phyloP scores from a whole-genome alignment of 2,797 vertebrate species.

The Spea hammondii region DNA sequence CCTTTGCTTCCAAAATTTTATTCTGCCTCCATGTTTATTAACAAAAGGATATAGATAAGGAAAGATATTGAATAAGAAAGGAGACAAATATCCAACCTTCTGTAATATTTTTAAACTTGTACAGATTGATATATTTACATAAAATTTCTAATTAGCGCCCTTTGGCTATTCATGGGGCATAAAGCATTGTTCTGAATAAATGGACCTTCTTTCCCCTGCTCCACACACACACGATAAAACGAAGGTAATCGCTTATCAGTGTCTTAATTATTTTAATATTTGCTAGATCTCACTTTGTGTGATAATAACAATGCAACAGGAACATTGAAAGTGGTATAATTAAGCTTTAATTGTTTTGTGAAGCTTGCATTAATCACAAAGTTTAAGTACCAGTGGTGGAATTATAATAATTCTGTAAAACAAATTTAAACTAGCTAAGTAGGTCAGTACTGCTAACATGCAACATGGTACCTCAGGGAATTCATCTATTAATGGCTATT shows the following conservation, averaged over 20 bases:
- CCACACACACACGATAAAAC: conserved; percentile 74
- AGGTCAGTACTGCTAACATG: conserved; percentile 87
- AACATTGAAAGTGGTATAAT: conserved; percentile 88
- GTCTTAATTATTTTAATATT: conserved; percentile 90
- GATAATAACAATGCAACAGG: conserved; percentile 84
- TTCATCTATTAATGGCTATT: conserved; percentile 88
- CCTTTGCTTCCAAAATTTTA: too few relatives aligned
- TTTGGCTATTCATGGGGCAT: neutral
- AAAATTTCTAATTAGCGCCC: neutral
- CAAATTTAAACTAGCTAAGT: conserved; percentile 88
- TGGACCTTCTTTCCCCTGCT: conserved; percentile 63
- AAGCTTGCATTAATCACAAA: conserved; percentile 94
- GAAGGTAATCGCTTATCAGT: conserved; percentile 73
- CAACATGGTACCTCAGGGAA: conserved; percentile 84
- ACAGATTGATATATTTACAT: neutral
- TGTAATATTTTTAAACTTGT: too few relatives aligned
- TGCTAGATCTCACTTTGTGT: conserved; percentile 84
- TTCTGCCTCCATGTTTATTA: too few relatives aligned
- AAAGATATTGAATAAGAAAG: too few relatives aligned
- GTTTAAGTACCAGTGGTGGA: conserved; percentile 87
- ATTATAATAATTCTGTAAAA: conserved; percentile 95
- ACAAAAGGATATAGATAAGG: too few relatives aligned
- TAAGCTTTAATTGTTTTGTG: conserved; percentile 94
- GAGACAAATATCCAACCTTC: too few relatives aligned
- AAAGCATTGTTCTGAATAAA: conserved; percentile 1